Conservation (phyloP, 2,113 vertebrate species). For the Pyxicephalus adspersus region DNA sequence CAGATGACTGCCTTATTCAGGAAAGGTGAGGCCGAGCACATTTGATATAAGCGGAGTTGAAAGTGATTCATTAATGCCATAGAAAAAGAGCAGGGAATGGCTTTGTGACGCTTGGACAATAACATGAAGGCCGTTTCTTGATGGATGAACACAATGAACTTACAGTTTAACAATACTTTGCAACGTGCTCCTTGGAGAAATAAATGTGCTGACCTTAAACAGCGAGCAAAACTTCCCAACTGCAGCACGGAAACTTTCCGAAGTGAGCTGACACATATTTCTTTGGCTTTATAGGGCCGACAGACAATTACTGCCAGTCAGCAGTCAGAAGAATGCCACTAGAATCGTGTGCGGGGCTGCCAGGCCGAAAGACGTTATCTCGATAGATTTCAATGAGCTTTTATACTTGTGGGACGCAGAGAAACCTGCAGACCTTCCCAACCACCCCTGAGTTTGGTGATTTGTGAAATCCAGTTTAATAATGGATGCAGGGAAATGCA, state of each 20-base stretch:
- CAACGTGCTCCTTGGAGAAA: constrained; percentile 60
- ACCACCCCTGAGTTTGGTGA: no score
- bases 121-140: constrained; percentile 58
- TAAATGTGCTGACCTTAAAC: constrained; percentile 65
- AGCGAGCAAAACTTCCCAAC: constrained; percentile 61
- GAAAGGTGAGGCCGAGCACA: neutral
- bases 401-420: neutral
- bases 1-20: neutral
- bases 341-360: neutral
- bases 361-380: neutral
- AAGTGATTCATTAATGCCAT: constrained; percentile 61
- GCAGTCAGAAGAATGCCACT: constrained; percentile 9
- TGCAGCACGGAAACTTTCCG: constrained; percentile 61
- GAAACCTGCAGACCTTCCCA: constrained; percentile 1
- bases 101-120: constrained; percentile 59
- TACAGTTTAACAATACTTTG: constrained; percentile 63
- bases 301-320: constrained; percentile 48
- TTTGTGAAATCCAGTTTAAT: no score
- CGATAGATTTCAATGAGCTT: constrained; percentile 5
- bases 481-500: no score
- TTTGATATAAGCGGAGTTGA: constrained; percentile 51
- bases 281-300: constrained; percentile 15
- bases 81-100: constrained; percentile 49
- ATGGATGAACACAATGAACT: constrained; percentile 67
- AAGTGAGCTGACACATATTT: constrained; percentile 27